Evolutionary conservation across 2,797 vertebrate genomes (phyloP), one percentile per base, ranked within the genome.

Genomic region (Geotrypetes seraphini): DNA sequence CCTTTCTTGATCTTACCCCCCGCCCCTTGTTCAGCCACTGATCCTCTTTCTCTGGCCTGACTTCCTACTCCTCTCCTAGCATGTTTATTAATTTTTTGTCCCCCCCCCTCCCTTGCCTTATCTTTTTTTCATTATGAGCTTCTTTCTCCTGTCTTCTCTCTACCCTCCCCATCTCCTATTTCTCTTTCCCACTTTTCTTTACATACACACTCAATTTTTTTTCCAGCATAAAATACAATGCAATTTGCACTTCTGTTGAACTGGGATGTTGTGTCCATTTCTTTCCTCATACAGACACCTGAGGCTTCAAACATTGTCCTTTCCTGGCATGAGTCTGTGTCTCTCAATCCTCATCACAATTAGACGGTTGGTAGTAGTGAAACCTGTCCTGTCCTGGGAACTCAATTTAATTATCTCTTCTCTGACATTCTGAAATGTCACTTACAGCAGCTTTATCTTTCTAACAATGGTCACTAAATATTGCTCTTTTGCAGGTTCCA

Each of bases 321-420:
- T 2, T 6, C 1, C 4, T 2, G 5, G 6, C 0, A 5, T 15
- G 26, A 16, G 28, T 23, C 9, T 39, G 33, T 37, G 15, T 22
- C 40, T 54, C 64, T 66, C 44, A 13, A 35, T 39, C 27, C 7
- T 12, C 30, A 4, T 57, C 69, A 61, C 67, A 60, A 41, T 55
- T 58, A 50, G 34, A n/a, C 37, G 45, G 47, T 53, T 47, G 46
- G 34, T 60, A 48, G 47, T 30, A 53, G 34, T 17, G 1, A 41
- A 50, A 60, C 51, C 47, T 43, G 43, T 28, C 33, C 50, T 45
- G 55, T 44, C 50, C 32, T 12, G 17, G 51, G 26, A 52, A 3
- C 21, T 50, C 42, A 52, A 24, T 49, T 52, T 14, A n/a, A 16
- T 12, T 23, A n/a, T n/a, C n/a, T n/a, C 36, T 20, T 44, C 49